phyloP scores from a whole-genome alignment of 2,113 vertebrate genomes.

The Hippocampus abdominalis region DNA sequence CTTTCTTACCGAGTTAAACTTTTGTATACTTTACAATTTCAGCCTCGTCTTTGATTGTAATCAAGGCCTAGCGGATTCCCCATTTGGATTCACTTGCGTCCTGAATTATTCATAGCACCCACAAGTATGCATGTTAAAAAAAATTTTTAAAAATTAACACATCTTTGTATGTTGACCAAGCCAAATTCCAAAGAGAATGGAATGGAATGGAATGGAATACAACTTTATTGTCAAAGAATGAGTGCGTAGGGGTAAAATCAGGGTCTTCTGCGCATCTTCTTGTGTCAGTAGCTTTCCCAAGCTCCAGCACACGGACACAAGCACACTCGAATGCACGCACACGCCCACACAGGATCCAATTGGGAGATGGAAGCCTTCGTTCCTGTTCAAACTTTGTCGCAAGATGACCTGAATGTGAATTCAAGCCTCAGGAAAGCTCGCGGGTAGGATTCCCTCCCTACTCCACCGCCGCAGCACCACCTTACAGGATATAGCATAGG shows the following conservation, averaged over 20 bases:
- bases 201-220: no score
- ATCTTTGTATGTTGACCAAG: conserved; percentile 1
- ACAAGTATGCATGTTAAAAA: conserved; percentile 3
- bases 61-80: conserved; percentile 12
- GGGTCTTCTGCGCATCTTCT: conserved; percentile 13
- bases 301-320: conserved; percentile 12
- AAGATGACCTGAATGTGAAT: conserved; percentile 41
- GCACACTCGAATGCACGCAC: conserved; percentile 14
- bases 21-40: background rate
- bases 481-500: conserved; percentile 15
- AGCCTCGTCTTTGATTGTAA: conserved; percentile 6
- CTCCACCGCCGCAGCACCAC: conserved; percentile 5
- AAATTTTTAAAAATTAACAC: background rate
- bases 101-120: conserved; percentile 16
- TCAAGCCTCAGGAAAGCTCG: conserved; percentile 18
- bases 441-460: conserved; percentile 30
- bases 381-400: conserved; percentile 23
- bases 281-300: conserved; percentile 47
- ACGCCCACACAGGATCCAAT: conserved; percentile 34
- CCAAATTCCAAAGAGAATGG: conserved; percentile 34
- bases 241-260: conserved; percentile 13
- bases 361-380: conserved; percentile 24
- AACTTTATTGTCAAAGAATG: no score
- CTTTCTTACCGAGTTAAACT: no score
- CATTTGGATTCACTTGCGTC: conserved; percentile 4